Conservation (phyloP, 2,888 invertebrate species). For the Chrysina gloriosa region DNA sequence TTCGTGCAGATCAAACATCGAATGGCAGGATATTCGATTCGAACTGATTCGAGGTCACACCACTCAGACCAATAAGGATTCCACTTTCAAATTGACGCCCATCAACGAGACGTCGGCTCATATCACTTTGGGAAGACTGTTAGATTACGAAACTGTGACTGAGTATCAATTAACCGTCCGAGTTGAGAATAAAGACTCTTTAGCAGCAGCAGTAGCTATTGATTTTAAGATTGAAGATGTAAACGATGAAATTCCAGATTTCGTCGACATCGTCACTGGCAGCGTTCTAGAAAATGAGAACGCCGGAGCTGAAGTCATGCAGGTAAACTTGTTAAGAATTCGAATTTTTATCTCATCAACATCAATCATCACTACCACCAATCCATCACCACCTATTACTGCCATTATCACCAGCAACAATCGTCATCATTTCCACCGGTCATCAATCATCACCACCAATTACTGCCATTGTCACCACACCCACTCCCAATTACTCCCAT, state of each 20-base stretch:
- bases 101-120: constrained; percentile 79
- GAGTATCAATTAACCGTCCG: constrained; percentile 87
- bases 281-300: constrained; percentile 88
- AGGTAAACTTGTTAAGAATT: constrained; percentile 65
- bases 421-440: too few species aligned
- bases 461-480: too few species aligned
- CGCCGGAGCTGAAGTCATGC: constrained; percentile 86
- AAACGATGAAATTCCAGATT: constrained; percentile 90
- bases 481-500: too few species aligned
- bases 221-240: constrained; percentile 86
- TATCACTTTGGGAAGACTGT: constrained; percentile 79
- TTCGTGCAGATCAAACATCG: constrained; percentile 76
- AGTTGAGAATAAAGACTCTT: constrained; percentile 82
- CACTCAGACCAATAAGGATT: constrained; percentile 86
- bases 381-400: too few species aligned
- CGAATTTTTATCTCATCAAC: too few species aligned
- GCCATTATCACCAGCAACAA: too few species aligned
- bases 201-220: constrained; percentile 83
- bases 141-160: constrained; percentile 88
- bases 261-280: constrained; percentile 84
- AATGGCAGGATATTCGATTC: constrained; percentile 80
- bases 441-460: too few species aligned
- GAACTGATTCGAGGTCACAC: constrained; percentile 85
- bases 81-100: constrained; percentile 74
- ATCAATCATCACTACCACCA: too few species aligned